Evolutionary conservation across 2,113 vertebrate genomes (phyloP), one percentile per base, ranked within the genome.

Genomic region (Ceuthmochares aereus): DNA sequence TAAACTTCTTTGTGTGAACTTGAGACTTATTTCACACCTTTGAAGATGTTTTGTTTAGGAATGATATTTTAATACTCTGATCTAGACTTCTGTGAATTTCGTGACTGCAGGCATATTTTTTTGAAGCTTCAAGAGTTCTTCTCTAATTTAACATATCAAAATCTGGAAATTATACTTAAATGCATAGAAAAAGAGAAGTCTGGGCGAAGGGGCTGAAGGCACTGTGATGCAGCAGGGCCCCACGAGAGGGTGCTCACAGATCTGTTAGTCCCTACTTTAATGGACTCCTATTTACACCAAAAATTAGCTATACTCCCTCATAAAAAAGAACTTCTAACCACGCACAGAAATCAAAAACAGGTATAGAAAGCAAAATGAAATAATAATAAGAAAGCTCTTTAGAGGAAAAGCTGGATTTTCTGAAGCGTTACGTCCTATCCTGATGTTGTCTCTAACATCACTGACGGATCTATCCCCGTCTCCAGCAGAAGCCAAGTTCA

Each of bases 161-260:
- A 91, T 76, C 49, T 26, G 25, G 37, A 59, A 72, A 89, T 70
- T 15, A 55, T 10, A 23, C 12, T 47, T 18, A 42, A 92, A 62
- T 10, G 9, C 10, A 23, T 1, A 14, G 51, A 43, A 42, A 54
- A 90, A 32, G 34, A 29, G 2, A 7, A 4, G 30, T 67, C 12
- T 22, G 32, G 60, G 56, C 17, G 5, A 20, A 9, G 1, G 49
- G 54, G 63, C 8, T 7, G 63, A 40, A 62, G 12, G 32, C 0
- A 2, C 21, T 88, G 95, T 51, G 69, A 76, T 91, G 42, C 80
- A 29, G 0, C 8, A 4, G 25, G 58, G n/a, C 3, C 22, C 92
- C 96, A 96, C 86, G 42, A 96, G 96, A 94, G 95, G 96, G 96
- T 14, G 93, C 90, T 96, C 77, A 21, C 40, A 87, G 64, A 81